Base-by-base conservation (phyloP, 1,140 invertebrate genomes). In the Drosophila sproati region DNA sequence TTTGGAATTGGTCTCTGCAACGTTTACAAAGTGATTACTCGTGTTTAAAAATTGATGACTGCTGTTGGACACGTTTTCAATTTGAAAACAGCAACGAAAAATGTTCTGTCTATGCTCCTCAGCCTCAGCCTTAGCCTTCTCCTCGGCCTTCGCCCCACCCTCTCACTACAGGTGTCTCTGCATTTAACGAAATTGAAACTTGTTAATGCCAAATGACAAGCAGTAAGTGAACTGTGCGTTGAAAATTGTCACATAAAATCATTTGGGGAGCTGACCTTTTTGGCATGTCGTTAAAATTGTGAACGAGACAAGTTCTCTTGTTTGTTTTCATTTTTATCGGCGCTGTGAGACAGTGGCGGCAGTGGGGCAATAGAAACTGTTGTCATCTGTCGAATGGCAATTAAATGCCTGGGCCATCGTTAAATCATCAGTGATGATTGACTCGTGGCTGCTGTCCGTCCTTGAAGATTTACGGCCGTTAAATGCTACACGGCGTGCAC, bases 11-110 rank as follows among this genome's bases (percentile, higher is more conserved):
- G 64, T 66, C 55, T 61, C 45, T 59, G 69, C 60, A 74, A 68
- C 89, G 89, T 91, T 91, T 91, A 91, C 89, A 91, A 91, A 91
- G 85, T 91, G 89, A 91, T 91, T 91, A 91, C 89, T 89, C 72
- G 77, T 89, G 73, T 80, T 91, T 91, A 91, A 91, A 91, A 91
- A 91, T 91, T 91, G 89, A 91, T 91, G 89, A 71, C 67, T 73
- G 81, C 80, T 80, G 75, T 91, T 89, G 89, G 89, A 91, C 89
- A 91, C 89, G 89, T 91, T 91, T 91, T 91, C 89, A 91, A 91
- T 91, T 91, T 91, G 66, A 78, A 68, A 76, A 72, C 70, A 63
- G 57, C 67, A 54, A 80, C 45, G 56, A 48, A 80, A 85, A 63
- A 4, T 50, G 80, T 48, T 10, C 3, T n/a, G 29, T 28, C 41